Evolutionary conservation across 2,888 invertebrate species (phyloP).

Genomic region (Drosophila macrospina): DNA sequence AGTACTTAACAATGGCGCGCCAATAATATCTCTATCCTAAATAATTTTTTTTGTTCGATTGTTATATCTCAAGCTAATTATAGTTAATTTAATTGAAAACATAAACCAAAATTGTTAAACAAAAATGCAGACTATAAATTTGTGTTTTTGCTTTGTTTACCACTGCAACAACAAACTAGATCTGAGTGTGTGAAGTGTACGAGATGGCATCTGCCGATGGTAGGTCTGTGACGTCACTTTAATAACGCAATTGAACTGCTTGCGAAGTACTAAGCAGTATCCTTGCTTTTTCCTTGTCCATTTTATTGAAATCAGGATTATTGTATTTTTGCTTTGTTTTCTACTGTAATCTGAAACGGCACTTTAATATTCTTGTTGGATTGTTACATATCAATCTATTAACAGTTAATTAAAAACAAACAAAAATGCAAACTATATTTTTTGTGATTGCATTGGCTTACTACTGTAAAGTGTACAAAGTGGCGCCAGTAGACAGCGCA

Average conservation of each 20-base stretch:
- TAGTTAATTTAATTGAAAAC: slow-evolving; percentile 65
- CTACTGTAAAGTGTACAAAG: neutral
- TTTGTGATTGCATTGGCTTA: no score
- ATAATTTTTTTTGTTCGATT: slow-evolving; percentile 40
- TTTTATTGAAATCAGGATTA: no score
- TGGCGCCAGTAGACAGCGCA: neutral
- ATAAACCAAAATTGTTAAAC: slow-evolving; percentile 47
- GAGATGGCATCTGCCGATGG: neutral
- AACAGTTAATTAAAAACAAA: no score
- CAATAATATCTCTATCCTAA: neutral
- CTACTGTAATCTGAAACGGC: no score
- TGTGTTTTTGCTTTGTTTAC: slow-evolving; percentile 7
- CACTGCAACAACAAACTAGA: neutral
- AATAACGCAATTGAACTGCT: no score
- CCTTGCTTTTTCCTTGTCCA: no score
- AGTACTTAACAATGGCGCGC: slow-evolving; percentile 3
- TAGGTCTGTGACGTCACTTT: neutral
- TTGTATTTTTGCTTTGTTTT: no score
- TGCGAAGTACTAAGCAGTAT: no score
- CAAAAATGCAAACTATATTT: no score
- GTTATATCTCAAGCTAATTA: slow-evolving; percentile 68
- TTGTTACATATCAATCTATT: no score
- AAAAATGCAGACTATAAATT: neutral
- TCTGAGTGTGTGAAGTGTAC: neutral
- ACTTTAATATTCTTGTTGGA: no score